Percentiles rank a stretch among this genome's conserved stretches.
Evolutionary conservation across 2,113 vertebrate species (phyloP).

Genomic region (Zapornia atra): DNA sequence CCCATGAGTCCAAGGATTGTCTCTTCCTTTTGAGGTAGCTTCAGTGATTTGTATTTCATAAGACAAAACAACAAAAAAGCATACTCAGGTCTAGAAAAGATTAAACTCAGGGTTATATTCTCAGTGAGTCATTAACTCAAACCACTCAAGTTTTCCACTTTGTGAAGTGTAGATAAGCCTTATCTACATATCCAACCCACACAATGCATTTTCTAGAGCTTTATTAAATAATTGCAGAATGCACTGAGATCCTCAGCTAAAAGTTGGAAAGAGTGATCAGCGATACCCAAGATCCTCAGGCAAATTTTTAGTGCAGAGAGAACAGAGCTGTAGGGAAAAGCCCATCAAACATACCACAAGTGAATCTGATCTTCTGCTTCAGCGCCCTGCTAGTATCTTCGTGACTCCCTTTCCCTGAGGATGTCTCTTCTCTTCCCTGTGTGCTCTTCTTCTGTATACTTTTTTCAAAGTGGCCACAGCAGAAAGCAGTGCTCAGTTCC

Average conservation of each 20-base stretch:
- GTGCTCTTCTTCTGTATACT: background rate
- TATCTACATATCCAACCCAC: background rate
- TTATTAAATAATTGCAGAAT: background rate
- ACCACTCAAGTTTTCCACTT: background rate
- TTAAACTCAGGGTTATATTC: background rate
- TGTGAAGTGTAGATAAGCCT: background rate
- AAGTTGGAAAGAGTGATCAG: background rate
- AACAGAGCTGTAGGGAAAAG: background rate
- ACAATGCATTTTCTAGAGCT: background rate
- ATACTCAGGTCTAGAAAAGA: background rate
- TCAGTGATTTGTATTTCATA: background rate
- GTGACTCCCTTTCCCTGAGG: background rate
- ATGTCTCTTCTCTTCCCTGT: background rate
- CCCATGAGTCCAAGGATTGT: rapidly evolving
- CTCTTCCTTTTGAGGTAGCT: background rate
- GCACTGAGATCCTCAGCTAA: background rate
- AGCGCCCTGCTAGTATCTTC: background rate
- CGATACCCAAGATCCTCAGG: background rate
- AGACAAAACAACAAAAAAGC: background rate
- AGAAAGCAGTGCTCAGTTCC: background rate
- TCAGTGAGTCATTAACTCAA: background rate
- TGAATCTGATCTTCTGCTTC: background rate
- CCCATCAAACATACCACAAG: rapidly evolving
- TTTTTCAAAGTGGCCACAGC: background rate
- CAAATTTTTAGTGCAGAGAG: background rate